Percentiles rank a stretch among this genome's conserved stretches.
Conservation (phyloP, 1,140 invertebrate species). For the Bombus sibiricus region DNA sequence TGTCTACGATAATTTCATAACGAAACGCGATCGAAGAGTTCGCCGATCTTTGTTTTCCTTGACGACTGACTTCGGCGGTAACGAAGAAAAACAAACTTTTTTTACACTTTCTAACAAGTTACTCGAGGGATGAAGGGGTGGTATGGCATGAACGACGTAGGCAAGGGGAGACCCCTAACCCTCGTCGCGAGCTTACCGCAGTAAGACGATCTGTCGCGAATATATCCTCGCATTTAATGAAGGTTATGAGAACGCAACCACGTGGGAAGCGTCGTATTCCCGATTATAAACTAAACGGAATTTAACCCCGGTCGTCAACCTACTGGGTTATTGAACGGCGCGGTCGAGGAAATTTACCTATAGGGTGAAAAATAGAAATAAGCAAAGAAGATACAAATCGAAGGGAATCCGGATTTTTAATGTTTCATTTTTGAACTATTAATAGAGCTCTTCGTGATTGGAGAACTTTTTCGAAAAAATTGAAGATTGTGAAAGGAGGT, state of each 20-base stretch:
- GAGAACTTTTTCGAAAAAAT: neutral
- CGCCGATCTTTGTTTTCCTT: neutral
- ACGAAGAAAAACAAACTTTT: neutral
- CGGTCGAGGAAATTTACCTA: neutral
- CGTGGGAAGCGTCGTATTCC: neutral
- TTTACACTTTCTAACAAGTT: constrained; percentile 11
- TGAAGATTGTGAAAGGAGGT: too few relatives aligned
- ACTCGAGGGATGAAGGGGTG: neutral
- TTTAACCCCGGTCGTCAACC: neutral
- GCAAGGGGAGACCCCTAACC: neutral
- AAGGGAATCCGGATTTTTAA: neutral
- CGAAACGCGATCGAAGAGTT: neutral
- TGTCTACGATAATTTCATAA: neutral
- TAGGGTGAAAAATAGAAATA: too few relatives aligned
- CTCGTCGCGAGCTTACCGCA: neutral
- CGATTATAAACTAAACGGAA: neutral
- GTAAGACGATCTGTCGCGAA: neutral
- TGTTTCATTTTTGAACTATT: neutral
- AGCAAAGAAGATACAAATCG: neutral
- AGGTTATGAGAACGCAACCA: constrained; percentile 12
- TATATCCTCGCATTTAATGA: constrained; percentile 12
- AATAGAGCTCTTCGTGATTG: neutral
- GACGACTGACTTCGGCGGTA: neutral
- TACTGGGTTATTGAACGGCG: neutral
- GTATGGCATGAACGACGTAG: neutral